A percentile compares a stretch with the other conserved stretches of the same genome.
These are phyloP conservation scores for Rhineura floridana DNA, from an alignment of 2,113 vertebrate genomes.

Conservation along the genomic window DNA sequence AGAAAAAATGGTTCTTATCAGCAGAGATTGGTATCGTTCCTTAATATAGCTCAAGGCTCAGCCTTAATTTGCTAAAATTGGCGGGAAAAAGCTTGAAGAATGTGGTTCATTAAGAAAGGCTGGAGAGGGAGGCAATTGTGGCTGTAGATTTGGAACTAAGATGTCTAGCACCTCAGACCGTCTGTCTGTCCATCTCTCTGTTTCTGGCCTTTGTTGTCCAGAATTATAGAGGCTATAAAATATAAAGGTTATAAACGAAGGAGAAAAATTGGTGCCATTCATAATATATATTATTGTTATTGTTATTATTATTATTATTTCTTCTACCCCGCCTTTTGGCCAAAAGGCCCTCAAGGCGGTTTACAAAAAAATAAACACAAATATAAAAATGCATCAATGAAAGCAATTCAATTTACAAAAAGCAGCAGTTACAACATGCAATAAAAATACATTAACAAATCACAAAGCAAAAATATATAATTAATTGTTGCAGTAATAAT, in stretches of 20 bases:
- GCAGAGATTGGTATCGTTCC: slow-evolving; percentile 46
- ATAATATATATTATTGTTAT: too few relatives aligned
- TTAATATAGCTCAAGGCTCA: slow-evolving; percentile 41
- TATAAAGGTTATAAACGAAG: background rate
- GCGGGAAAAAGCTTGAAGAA: slow-evolving; percentile 46
- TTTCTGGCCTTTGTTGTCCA: background rate
- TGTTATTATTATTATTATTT: too few relatives aligned
- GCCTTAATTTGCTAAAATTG: slow-evolving; percentile 32
- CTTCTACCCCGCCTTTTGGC: too few relatives aligned
- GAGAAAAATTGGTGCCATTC: background rate
- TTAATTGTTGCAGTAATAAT: too few relatives aligned
- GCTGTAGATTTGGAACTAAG: slow-evolving; percentile 45
- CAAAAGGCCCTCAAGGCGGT: too few relatives aligned
- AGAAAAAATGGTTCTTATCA: background rate
- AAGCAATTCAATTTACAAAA: too few relatives aligned
- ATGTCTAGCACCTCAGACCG: slow-evolving; percentile 40
- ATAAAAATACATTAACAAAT: too few relatives aligned
- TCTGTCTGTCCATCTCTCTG: background rate
- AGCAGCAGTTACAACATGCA: too few relatives aligned
- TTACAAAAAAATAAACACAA: too few relatives aligned
- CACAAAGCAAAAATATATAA: too few relatives aligned
- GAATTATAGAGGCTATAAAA: background rate
- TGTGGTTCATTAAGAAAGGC: slow-evolving; percentile 41
- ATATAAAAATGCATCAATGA: too few relatives aligned
- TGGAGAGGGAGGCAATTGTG: fast-evolving